Evolutionary conservation across 2,797 vertebrate species (phyloP), one percentile per base, ranked within the genome.

Genomic region (Siniperca obscura): DNA sequence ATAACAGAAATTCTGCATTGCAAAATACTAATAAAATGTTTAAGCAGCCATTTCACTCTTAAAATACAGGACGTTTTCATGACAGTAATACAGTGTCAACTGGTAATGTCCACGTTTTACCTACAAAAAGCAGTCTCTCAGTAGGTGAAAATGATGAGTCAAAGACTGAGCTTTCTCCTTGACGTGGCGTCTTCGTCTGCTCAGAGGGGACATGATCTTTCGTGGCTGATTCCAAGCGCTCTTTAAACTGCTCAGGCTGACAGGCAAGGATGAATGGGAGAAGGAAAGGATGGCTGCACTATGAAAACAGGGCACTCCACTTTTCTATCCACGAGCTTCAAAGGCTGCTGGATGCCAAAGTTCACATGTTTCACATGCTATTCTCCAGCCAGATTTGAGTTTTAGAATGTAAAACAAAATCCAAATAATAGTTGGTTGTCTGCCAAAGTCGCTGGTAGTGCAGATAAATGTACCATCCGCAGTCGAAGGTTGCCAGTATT

Each of bases 121-220:
- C 56, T 55, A 7, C 30, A 25, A 74, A 74, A 72, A 69, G 30
- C 10, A 0, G 21, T 55, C 19, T 80, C 53, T 72, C 40, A 27
- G 60, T 19, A 42, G 44, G 75, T 76, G 64, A 82, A 80, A 68
- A 60, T 30, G 81, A 84, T 84, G 80, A 89, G 79, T 86, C 81
- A 78, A 75, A 71, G 76, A 19, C 72, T 44, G 53, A 65, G 72
- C 68, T 60, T 65, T 70, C 48, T 81, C 73, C 61, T 52, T 19
- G 5, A 44, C 4, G 40, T 57, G 83, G 78, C 21, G 57, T 87
- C 80, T 76, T 38, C 0, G 34, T 50, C 71, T 67, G 69, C 81
- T 91, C 88, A 76, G 64, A 78, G 55, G 65, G 64, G 76, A 87
- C 56, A n/a, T 68, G 82, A 76, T 85, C 79, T 78, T 88, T 92